A percentile compares a stretch with the other conserved stretches of the same genome.
Evolutionary conservation across 2,113 vertebrate genomes (phyloP).

Genomic region (Clarias batrachus): DNA sequence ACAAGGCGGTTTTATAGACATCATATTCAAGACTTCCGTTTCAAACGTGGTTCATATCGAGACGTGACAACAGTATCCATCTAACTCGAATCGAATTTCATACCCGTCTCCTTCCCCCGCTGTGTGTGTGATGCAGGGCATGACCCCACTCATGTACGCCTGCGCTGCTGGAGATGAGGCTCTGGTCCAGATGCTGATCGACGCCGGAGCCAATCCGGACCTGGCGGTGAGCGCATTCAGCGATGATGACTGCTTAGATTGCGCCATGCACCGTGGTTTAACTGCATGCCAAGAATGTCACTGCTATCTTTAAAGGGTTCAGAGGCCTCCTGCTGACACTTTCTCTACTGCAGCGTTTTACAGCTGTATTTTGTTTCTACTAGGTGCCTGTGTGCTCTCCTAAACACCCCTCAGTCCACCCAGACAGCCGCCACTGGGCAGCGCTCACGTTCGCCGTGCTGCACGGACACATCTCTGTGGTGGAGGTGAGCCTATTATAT

Average conservation of each 20-base stretch:
- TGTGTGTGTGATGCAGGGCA: constrained; percentile 72
- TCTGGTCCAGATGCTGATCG: constrained; percentile 95
- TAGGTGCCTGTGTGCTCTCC: constrained; percentile 87
- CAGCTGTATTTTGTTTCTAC: not conserved
- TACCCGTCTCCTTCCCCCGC: not conserved
- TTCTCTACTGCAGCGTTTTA: not conserved
- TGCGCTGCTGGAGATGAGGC: constrained; percentile 96
- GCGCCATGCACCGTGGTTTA: not conserved
- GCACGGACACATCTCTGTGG: constrained; percentile 93
- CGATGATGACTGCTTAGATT: not conserved
- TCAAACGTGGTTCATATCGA: not conserved
- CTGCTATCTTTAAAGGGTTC: not conserved
- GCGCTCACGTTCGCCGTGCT: constrained; percentile 90
- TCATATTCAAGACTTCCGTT: constrained; percentile 7
- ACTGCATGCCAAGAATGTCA: not conserved
- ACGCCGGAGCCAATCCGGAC: constrained; percentile 90
- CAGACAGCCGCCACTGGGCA: constrained; percentile 92
- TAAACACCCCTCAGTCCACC: constrained; percentile 88
- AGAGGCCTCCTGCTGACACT: not conserved
- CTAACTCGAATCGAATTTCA: constrained; percentile 2
- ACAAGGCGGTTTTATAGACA: not conserved
- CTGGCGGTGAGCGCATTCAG: constrained; percentile 64
- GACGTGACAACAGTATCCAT: not conserved
- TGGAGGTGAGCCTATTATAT: constrained; percentile 81
- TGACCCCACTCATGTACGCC: constrained; percentile 97